Percentiles rank a stretch among this genome's conserved stretches.
Conservation (phyloP, 2,888 invertebrate species). For the Sympetrum striolatum region DNA sequence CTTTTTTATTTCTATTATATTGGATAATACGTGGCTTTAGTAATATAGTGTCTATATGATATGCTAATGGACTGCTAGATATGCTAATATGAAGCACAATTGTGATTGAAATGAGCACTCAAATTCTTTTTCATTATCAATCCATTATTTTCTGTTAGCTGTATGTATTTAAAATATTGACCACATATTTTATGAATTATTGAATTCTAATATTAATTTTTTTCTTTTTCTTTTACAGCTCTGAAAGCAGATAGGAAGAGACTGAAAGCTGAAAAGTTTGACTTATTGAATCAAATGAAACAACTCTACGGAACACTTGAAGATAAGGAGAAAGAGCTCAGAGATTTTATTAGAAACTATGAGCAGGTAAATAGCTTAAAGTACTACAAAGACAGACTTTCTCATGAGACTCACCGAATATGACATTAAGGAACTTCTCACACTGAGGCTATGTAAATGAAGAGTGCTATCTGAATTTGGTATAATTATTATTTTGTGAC, state of each 20-base stretch:
- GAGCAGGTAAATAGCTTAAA: conserved; percentile 73
- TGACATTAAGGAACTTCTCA: background rate
- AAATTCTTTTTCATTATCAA: too few relatives aligned
- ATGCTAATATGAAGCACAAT: too few relatives aligned
- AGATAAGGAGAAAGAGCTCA: conserved; percentile 91
- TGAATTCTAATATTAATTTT: background rate
- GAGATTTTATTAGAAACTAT: conserved; percentile 93
- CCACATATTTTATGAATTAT: too few relatives aligned
- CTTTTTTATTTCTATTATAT: too few relatives aligned
- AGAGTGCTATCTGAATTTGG: background rate
- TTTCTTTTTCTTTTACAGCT: conserved; percentile 60
- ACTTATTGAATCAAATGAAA: conserved; percentile 92
- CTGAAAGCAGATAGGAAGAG: conserved; percentile 89
- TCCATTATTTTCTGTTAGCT: too few relatives aligned
- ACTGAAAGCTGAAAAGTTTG: conserved; percentile 91
- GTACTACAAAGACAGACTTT: conserved; percentile 32
- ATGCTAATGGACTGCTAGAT: too few relatives aligned
- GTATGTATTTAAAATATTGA: too few relatives aligned
- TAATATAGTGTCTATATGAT: too few relatives aligned
- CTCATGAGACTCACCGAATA: conserved; percentile 33
- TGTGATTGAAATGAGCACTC: too few relatives aligned
- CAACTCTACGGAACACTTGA: conserved; percentile 92
- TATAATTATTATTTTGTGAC: background rate
- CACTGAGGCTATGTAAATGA: background rate
- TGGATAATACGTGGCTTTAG: too few relatives aligned